phyloP scores from a whole-genome alignment of 2,797 vertebrate genomes.

The Typhlichthys subterraneus region DNA sequence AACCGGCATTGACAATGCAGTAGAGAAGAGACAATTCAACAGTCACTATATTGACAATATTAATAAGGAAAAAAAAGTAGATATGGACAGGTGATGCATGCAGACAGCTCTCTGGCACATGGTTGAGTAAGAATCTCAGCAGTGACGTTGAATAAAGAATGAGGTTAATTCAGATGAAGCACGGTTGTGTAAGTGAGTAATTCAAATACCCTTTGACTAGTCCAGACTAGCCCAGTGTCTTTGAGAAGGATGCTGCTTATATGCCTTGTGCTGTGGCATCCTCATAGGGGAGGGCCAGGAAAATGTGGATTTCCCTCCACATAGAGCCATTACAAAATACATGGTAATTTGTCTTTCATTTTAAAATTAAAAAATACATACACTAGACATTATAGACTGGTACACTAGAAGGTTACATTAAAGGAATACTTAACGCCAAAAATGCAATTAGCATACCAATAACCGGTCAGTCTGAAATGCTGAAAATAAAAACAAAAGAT shows the following conservation, averaged over 20 bases:
- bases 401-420: too few species aligned
- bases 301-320: too few species aligned
- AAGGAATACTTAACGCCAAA: too few species aligned
- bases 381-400: too few species aligned
- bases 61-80: constrained; percentile 25
- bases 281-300: too few species aligned
- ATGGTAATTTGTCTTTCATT: too few species aligned
- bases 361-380: too few species aligned
- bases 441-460: too few species aligned
- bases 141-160: background rate
- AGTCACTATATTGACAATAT: constrained; percentile 17
- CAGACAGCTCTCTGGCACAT: constrained; percentile 14
- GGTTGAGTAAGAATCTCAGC: background rate
- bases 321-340: too few species aligned
- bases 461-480: too few species aligned
- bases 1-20: constrained; percentile 46
- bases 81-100: constrained; percentile 41
- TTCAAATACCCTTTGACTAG: background rate
- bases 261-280: background rate
- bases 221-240: constrained; percentile 4
- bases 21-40: constrained; percentile 36
- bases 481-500: too few species aligned
- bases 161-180: background rate
- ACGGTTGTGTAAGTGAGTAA: background rate
- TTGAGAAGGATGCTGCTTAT: constrained; percentile 13